Conservation (phyloP, 2,888 invertebrate species). For the Drosophila monieri region DNA sequence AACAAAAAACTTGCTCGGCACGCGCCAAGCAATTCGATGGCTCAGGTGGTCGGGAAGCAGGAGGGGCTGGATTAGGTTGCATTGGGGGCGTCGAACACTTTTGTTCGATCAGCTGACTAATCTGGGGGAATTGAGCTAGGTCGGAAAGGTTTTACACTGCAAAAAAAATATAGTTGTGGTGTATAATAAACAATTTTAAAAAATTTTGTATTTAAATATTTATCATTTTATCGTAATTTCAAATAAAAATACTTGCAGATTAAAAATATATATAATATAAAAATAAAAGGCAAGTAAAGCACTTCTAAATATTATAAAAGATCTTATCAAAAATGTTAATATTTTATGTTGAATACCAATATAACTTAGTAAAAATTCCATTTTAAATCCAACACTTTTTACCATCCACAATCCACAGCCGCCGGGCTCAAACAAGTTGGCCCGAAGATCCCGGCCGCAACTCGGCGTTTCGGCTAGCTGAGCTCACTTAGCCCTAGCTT, state of each 20-base stretch:
- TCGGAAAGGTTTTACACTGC: constrained; percentile 10
- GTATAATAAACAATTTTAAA: background rate
- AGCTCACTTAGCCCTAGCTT: constrained; percentile 17
- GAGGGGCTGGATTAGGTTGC: background rate
- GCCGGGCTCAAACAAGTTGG: constrained; percentile 43
- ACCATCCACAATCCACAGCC: constrained; percentile 40
- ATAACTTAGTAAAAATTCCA: background rate
- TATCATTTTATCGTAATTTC: background rate
- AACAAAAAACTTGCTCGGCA: constrained; percentile 51
- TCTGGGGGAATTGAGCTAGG: constrained; percentile 23
- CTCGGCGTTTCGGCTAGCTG: constrained; percentile 31
- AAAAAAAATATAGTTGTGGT: background rate
- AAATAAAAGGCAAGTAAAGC: background rate
- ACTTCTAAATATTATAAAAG: too few species aligned
- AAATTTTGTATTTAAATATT: background rate
- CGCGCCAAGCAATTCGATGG: constrained; percentile 28
- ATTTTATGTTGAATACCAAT: background rate
- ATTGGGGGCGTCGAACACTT: constrained; percentile 63
- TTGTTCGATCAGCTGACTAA: constrained; percentile 27
- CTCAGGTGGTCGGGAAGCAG: background rate
- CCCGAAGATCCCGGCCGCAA: constrained; percentile 22
- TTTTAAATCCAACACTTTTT: background rate
- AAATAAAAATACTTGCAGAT: background rate
- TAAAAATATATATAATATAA: background rate
- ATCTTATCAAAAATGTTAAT: too few species aligned